Percentiles rank a stretch among this genome's conserved stretches.
Conservation (phyloP, 2,797 vertebrate genomes). For the Lepus townsendii region DNA sequence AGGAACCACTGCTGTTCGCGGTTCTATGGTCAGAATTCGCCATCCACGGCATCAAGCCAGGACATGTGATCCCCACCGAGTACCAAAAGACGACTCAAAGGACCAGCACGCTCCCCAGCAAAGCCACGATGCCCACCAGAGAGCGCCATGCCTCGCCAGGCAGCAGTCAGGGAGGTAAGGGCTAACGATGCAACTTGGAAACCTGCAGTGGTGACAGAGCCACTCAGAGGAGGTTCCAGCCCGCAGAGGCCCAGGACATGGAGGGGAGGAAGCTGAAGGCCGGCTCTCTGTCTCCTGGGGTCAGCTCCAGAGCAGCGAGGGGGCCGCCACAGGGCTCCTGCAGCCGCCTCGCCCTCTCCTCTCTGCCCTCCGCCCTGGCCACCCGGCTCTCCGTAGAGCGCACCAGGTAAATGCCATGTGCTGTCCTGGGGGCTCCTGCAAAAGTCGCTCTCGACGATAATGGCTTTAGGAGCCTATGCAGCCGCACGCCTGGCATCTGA, state of each 20-base stretch:
- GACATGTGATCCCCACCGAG: rapidly evolving
- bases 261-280: no score
- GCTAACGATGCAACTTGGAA: background rate
- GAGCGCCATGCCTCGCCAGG: background rate
- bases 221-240: background rate
- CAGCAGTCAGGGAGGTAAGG: background rate
- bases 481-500: background rate
- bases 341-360: background rate
- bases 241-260: background rate
- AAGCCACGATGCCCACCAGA: background rate
- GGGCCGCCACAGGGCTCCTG: background rate
- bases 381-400: rapidly evolving
- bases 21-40: background rate
- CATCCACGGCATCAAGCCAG: background rate
- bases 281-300: background rate
- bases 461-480: background rate
- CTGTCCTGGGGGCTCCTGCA: background rate
- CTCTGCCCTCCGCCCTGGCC: rapidly evolving
- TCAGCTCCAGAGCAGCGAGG: rapidly evolving
- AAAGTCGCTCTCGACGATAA: conserved; percentile 46
- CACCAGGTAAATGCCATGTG: conserved; percentile 55
- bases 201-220: background rate
- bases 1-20: background rate
- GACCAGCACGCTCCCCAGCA: rapidly evolving
- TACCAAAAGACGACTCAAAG: background rate